Evolutionary conservation across 2,113 vertebrate genomes (phyloP), one percentile per base, ranked within the genome.

Genomic region (Quiscalus mexicanus): DNA sequence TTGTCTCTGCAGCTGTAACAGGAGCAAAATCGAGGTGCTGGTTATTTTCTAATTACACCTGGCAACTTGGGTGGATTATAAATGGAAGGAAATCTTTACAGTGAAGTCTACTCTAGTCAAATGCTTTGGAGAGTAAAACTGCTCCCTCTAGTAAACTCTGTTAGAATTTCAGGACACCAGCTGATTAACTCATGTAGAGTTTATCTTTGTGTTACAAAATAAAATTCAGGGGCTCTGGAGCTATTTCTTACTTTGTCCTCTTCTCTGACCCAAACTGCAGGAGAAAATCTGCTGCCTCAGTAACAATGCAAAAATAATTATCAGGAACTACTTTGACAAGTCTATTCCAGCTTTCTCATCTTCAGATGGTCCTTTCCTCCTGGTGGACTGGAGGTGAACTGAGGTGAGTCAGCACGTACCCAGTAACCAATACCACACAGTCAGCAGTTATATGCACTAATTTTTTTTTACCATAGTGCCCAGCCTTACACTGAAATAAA

Each of bases 401-500:
- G 2, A 55, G 59, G 52, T 81, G 89, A 95, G 68, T 93, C 80
- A 97, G 73, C 80, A 74, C 0, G 0, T 84, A 80, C 28, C 59
- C 37, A 33, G 68, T 77, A 86, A 92, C 92, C 83, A 95, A 92
- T 92, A 90, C 67, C 63, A 90, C 70, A 62, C 24, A 50, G 71
- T 95, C 89, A 95, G 95, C 92, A 93, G 39, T 81, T 95, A 84
- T 14, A 67, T 5, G 64, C 60, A 28, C 63, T 80, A 9, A 15
- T 53, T 88, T 59, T 58, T 56, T 93, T 91, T 87, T 14, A 64
- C 55, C 56, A 12, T 63, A 71, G 30, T 71, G 56, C 64, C 64
- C 80, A 89, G 76, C 71, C 93, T 96, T 67, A 50, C 39, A n/a
- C 56, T 75, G 86, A 92, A 94, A 52, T 80, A 95, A 86, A 70